phyloP scores from a whole-genome alignment of 92 coral and sea anemone genomes.

The Porites lobata region DNA sequence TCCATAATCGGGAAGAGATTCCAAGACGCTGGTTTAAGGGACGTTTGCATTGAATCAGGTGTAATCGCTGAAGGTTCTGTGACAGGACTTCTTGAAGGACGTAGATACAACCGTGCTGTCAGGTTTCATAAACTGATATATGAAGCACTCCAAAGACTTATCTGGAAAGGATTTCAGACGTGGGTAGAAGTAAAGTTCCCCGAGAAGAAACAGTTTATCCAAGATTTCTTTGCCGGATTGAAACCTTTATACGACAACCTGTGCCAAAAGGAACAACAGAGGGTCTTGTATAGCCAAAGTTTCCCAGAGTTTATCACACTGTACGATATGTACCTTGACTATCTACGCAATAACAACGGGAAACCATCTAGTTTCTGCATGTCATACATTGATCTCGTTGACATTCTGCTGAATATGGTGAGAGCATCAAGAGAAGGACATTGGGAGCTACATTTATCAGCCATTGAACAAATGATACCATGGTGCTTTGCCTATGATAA shows the following conservation, averaged over 20 bases:
- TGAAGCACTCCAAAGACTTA: slow-evolving; percentile 36
- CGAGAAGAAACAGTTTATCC: slow-evolving; percentile 24
- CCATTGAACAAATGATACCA: slow-evolving; percentile 71
- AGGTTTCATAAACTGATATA: slow-evolving; percentile 65
- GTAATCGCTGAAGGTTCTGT: slow-evolving; percentile 76
- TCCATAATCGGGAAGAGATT: slow-evolving; percentile 35
- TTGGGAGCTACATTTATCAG: slow-evolving; percentile 66
- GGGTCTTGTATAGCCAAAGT: slow-evolving; percentile 34
- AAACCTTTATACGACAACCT: slow-evolving; percentile 33
- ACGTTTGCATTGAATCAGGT: slow-evolving; percentile 70
- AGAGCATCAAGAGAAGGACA: slow-evolving; percentile 74
- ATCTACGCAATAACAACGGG: slow-evolving; percentile 42
- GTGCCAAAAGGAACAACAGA: slow-evolving; percentile 51
- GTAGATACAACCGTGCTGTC: slow-evolving; percentile 66
- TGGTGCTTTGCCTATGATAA: too few species aligned
- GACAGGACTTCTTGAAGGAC: slow-evolving; percentile 67
- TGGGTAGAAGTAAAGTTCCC: slow-evolving; percentile 34
- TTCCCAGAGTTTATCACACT: slow-evolving; percentile 49
- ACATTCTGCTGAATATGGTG: slow-evolving; percentile 57
- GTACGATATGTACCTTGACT: slow-evolving; percentile 33
- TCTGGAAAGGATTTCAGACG: slow-evolving; percentile 37
- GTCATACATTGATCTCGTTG: slow-evolving; percentile 69
- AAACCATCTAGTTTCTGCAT: slow-evolving; percentile 59
- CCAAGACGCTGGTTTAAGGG: slow-evolving; percentile 76
- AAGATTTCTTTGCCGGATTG: slow-evolving; percentile 42